Evolutionary conservation across 1,140 invertebrate species (phyloP).

Genomic region (Chionoecetes opilio): DNA sequence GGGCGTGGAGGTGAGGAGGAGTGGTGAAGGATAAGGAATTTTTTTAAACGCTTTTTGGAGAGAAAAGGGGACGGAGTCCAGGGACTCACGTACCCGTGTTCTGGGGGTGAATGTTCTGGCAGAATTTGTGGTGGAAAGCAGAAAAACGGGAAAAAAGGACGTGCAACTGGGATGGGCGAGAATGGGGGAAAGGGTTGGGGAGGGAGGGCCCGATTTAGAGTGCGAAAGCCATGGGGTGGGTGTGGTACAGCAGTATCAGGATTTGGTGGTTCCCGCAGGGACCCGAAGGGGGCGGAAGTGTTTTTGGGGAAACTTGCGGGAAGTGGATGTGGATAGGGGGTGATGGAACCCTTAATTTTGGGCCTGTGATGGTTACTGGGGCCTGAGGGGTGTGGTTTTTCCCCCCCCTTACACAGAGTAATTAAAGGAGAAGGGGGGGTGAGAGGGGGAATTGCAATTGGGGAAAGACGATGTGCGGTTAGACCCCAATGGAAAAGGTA

Average conservation of each 20-base stretch:
- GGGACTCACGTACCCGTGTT: not conserved
- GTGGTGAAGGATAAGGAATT: not conserved
- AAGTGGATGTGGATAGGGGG: not conserved
- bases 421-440: not conserved
- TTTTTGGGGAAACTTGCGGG: too few relatives aligned
- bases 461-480: not conserved
- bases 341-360: not conserved
- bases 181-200: not conserved
- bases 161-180: too few relatives aligned
- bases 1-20: not conserved
- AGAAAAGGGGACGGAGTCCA: not conserved
- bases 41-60: not conserved
- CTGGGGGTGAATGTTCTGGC: constrained; percentile 34
- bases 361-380: not conserved
- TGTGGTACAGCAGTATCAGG: too few relatives aligned
- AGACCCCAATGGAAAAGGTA: not conserved
- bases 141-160: not conserved
- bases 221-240: not conserved
- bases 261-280: too few relatives aligned
- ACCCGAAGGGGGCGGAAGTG: too few relatives aligned
- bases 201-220: not conserved
- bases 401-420: not conserved
- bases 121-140: not conserved
- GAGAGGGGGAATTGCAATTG: not conserved
- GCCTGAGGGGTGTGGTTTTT: not conserved